Conservation (phyloP, 2,888 invertebrate species). For the Apoderus coryli region DNA sequence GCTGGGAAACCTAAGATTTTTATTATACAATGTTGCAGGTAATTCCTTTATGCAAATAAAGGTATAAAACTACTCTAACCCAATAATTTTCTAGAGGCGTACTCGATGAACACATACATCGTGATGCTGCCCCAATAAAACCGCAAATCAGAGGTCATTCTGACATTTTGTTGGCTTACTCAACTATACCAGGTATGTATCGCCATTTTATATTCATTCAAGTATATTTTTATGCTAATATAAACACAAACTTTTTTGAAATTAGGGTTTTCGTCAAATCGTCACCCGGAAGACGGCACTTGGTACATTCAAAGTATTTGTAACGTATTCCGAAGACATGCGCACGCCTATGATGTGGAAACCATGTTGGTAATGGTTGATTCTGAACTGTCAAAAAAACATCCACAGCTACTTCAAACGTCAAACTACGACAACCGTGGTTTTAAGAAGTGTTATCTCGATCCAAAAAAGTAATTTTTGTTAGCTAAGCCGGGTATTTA, state of each 20-base stretch:
- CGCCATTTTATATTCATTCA: constrained; percentile 1
- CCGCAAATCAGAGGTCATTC: constrained; percentile 28
- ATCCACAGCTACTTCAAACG: constrained; percentile 37
- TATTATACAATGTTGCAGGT: constrained; percentile 58
- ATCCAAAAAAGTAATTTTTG: constrained; percentile 16
- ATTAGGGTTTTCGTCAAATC: constrained; percentile 43
- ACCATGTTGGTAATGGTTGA: constrained; percentile 51
- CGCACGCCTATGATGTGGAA: constrained; percentile 47
- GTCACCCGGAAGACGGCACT: constrained; percentile 44
- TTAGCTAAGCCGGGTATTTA: too few species aligned
- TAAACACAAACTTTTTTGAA: constrained; percentile 8
- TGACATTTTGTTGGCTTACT: constrained; percentile 51
- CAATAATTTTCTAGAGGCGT: constrained; percentile 22
- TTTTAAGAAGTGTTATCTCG: constrained; percentile 33
- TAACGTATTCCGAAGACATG: constrained; percentile 46
- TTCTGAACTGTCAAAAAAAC: constrained; percentile 29
- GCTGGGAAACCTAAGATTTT: constrained; percentile 54
- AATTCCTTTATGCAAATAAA: too few species aligned
- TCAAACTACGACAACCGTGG: constrained; percentile 48
- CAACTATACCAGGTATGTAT: constrained; percentile 41
- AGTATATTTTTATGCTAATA: too few species aligned
- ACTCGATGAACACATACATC: constrained; percentile 17
- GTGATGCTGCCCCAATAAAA: constrained; percentile 18
- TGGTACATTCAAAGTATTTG: constrained; percentile 61
- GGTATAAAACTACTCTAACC: too few species aligned